Conservation (phyloP, 2,797 vertebrate species). For the Chiloscyllium punctatum region DNA sequence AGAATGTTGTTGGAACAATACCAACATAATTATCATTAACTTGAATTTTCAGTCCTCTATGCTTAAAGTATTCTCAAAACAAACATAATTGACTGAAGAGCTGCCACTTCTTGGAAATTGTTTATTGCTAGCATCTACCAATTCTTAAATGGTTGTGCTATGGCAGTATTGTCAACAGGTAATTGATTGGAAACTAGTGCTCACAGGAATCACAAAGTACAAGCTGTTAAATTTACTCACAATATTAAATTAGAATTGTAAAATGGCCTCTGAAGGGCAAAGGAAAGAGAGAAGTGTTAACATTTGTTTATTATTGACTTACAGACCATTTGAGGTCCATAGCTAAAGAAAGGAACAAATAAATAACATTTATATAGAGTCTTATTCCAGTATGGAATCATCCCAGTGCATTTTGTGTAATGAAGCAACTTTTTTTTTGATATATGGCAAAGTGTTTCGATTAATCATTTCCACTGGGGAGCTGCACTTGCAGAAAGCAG, state of each 20-base stretch:
- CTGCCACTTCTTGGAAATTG: neutral
- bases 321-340: neutral
- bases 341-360: neutral
- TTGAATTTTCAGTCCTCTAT: neutral
- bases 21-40: neutral
- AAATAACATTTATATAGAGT: neutral
- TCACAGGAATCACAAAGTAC: neutral
- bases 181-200: neutral
- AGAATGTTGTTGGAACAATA: neutral
- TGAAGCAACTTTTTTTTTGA: neutral
- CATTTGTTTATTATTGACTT: neutral
- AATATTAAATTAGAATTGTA: neutral
- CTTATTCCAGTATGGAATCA: slow-evolving; percentile 6
- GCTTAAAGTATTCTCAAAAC: neutral
- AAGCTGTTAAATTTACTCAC: neutral
- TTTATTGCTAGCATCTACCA: neutral
- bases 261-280: neutral
- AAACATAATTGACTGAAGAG: slow-evolving; percentile 1
- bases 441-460: neutral
- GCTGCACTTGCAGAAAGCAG: neutral
- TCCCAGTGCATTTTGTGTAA: neutral
- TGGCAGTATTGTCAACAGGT: neutral
- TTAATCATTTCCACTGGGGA: neutral
- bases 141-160: neutral
- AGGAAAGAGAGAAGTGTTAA: neutral